Evolutionary conservation across 2,797 vertebrate species (phyloP), one percentile per base, ranked within the genome.

Genomic region (Moxostoma hubbsi): DNA sequence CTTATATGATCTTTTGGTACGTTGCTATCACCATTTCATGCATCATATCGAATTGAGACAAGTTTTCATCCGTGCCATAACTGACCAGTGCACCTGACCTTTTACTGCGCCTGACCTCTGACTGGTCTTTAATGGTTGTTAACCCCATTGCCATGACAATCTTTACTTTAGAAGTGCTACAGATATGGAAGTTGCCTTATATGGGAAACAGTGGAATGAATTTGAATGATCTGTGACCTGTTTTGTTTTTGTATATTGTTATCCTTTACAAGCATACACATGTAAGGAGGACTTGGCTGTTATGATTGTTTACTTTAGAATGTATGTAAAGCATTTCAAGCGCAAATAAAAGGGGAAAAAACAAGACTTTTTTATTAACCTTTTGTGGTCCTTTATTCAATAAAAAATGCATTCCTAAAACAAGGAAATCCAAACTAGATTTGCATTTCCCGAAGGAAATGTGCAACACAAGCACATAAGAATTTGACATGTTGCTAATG

Each of bases 31-130:
- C 36, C 36, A 36, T 36, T 36, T 36, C 4, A 79, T 62, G 18
- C 71, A 57, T 73, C 54, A n/a, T 18, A 67, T 82, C 78, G 66
- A 79, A 81, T 73, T 66, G 68, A 81, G 81, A 59, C 85, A 84
- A 65, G 85, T 79, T 81, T 65, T 58, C 6, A 5, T 66, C 65
- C 59, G 1, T 24, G 47, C 61, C 51, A 13, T 68, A 46, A 67
- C 24, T 82, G 80, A 57, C 70, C 69, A 80, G 55, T 70, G 50
- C 58, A 55, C 45, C 43, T 69, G 63, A 55, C 85, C 81, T 70
- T 73, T 81, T 67, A 74, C 43, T 69, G 67, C 53, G n/a, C 51
- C 69, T 79, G 77, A 86, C 85, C 85, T 83, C 15, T 64, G 18
- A 64, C 36, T 73, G 82, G 69, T 69, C 46, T 59, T 51, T 70